These are phyloP conservation scores for Larimichthys crocea DNA, from an alignment of 2,113 vertebrate genomes.

Conservation along the genomic window DNA sequence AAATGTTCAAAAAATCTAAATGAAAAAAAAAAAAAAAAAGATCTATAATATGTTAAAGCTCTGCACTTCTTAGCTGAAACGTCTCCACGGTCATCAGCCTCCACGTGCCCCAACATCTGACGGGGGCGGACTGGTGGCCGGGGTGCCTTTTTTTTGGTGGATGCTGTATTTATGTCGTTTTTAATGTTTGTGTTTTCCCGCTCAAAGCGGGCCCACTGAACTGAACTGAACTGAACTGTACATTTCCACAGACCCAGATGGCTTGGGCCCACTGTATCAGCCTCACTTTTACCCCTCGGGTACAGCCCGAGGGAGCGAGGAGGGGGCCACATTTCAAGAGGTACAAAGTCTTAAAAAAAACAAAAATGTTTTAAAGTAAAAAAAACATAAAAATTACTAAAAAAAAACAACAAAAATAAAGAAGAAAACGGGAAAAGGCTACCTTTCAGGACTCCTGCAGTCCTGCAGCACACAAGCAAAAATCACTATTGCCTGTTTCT, in stretches of 20 bases:
- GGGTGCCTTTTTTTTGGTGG: slow-evolving; percentile 82
- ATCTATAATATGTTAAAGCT: slow-evolving; percentile 81
- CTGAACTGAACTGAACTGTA: slow-evolving; percentile 75
- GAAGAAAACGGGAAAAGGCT: slow-evolving; percentile 71
- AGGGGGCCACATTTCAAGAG: slow-evolving; percentile 75
- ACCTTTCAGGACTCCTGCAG: slow-evolving; percentile 74
- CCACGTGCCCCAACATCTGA: slow-evolving; percentile 67
- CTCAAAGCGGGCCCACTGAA: slow-evolving; percentile 77
- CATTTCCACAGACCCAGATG: slow-evolving; percentile 79
- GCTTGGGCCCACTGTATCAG: slow-evolving; percentile 77
- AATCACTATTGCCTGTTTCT: slow-evolving; percentile 86
- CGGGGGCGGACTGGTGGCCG: slow-evolving; percentile 65
- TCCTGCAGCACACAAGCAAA: slow-evolving; percentile 83
- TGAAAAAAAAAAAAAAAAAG: slow-evolving; percentile 67
- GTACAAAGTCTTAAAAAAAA: slow-evolving; percentile 83
- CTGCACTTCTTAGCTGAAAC: slow-evolving; percentile 84
- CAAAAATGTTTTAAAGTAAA: slow-evolving; percentile 15
- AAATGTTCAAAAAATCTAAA: slow-evolving; percentile 78
- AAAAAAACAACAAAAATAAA: slow-evolving; percentile 6
- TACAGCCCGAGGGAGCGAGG: slow-evolving; percentile 11
- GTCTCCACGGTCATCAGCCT: slow-evolving; percentile 72
- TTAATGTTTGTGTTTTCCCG: slow-evolving; percentile 69
- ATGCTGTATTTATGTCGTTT: slow-evolving; percentile 81
- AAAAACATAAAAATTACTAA: background rate
- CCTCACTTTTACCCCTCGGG: slow-evolving; percentile 67